These are phyloP conservation scores for Malurus leucopterus DNA, from an alignment of 2,797 vertebrate species.

Conservation along the genomic window DNA sequence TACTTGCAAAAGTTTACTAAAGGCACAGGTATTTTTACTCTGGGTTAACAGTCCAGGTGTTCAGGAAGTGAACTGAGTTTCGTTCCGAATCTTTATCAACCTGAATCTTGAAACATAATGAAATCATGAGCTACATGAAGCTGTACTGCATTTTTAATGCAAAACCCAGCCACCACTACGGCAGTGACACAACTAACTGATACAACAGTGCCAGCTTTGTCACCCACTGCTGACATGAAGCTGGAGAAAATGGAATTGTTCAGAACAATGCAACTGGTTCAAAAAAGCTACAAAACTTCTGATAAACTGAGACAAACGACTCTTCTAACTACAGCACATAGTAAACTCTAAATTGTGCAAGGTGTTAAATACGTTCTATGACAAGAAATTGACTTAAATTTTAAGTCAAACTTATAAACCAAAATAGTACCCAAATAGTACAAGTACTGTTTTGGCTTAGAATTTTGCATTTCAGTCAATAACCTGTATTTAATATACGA, in stretches of 20 bases:
- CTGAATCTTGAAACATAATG: neutral
- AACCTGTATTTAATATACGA: accelerated
- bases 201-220: neutral
- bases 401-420: neutral
- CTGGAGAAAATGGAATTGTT: neutral
- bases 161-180: neutral
- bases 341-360: neutral
- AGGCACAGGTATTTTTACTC: neutral
- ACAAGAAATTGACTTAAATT: neutral
- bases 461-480: neutral
- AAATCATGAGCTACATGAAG: neutral
- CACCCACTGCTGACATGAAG: neutral
- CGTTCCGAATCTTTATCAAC: neutral
- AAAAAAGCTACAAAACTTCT: neutral
- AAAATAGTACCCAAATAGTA: neutral
- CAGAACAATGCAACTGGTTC: neutral
- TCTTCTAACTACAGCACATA: neutral
- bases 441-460: neutral
- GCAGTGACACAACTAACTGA: neutral
- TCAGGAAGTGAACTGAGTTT: neutral
- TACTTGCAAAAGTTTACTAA: neutral
- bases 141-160: neutral
- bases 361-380: neutral
- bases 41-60: accelerated
- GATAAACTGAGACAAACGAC: neutral